These are phyloP conservation scores for Crioceris asparagi DNA, from an alignment of 2,888 invertebrate genomes.

Conservation along the genomic window DNA sequence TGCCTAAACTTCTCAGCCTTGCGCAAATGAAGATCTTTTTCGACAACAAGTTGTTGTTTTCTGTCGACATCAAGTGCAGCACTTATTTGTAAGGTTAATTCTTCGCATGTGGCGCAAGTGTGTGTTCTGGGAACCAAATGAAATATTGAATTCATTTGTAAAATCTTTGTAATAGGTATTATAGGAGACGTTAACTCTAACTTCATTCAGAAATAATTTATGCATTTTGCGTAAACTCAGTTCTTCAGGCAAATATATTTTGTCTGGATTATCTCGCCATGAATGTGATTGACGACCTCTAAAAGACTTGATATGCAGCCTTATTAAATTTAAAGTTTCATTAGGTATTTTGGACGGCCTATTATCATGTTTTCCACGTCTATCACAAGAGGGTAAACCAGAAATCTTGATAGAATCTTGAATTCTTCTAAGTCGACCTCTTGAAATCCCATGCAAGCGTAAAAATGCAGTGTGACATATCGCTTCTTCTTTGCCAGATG, in stretches of 20 bases:
- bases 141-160: slow-evolving; percentile 9
- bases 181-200: slow-evolving; percentile 4
- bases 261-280: slow-evolving; percentile 6
- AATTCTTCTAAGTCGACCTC: no score
- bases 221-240: slow-evolving; percentile 7
- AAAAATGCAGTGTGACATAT: no score
- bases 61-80: slow-evolving; percentile 4
- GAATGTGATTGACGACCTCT: slow-evolving; percentile 7
- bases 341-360: slow-evolving; percentile 3
- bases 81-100: slow-evolving; percentile 7
- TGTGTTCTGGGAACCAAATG: slow-evolving; percentile 9
- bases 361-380: slow-evolving; percentile 6
- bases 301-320: slow-evolving; percentile 7
- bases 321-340: slow-evolving; percentile 4
- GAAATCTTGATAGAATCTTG: no score
- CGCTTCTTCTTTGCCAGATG: no score
- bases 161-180: slow-evolving; percentile 6
- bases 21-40: slow-evolving; percentile 9
- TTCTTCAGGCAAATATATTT: slow-evolving; percentile 5
- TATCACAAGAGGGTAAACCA: no score
- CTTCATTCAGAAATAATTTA: slow-evolving; percentile 3
- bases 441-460: no score
- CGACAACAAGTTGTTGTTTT: slow-evolving; percentile 6
- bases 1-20: slow-evolving; percentile 4
- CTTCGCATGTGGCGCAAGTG: slow-evolving; percentile 8